These are phyloP conservation scores for Pseudomyrmex flavicornis DNA, from an alignment of 1,140 invertebrate genomes.

Conservation along the genomic window DNA sequence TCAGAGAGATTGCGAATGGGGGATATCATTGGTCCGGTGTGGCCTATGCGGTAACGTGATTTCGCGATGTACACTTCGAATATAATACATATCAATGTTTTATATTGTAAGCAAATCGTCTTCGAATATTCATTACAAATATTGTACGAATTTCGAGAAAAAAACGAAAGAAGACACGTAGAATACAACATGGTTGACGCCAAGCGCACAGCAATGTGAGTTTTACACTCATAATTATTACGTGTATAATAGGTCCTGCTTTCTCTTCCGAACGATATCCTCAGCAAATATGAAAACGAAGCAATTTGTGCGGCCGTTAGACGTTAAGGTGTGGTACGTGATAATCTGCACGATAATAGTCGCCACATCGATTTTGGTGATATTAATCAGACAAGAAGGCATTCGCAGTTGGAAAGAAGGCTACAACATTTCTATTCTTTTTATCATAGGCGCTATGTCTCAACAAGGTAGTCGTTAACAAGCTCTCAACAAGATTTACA, in stretches of 20 bases:
- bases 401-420: conserved; percentile 8
- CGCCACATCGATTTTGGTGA: conserved; percentile 34
- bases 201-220: too few relatives aligned
- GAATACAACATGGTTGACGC: too few relatives aligned
- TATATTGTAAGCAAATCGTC: background rate
- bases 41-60: conserved; percentile 66
- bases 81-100: background rate
- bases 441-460: conserved; percentile 72
- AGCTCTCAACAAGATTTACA: too few relatives aligned
- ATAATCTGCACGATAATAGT: conserved; percentile 36
- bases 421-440: conserved; percentile 51
- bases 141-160: background rate
- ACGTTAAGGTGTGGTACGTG: conserved; percentile 61
- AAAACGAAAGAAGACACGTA: too few relatives aligned
- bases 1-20: conserved; percentile 51
- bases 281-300: conserved; percentile 50
- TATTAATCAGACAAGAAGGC: conserved; percentile 52
- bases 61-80: background rate
- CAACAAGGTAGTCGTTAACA: conserved; percentile 69
- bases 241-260: conserved; percentile 58
- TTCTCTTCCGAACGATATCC: conserved; percentile 71
- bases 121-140: background rate
- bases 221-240: too few relatives aligned
- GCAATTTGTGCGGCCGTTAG: conserved; percentile 68
- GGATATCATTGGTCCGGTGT: conserved; percentile 67